A percentile compares a stretch with the other conserved stretches of the same genome.
Conservation (phyloP, 2,888 invertebrate genomes). For the Aplocera efformata region DNA sequence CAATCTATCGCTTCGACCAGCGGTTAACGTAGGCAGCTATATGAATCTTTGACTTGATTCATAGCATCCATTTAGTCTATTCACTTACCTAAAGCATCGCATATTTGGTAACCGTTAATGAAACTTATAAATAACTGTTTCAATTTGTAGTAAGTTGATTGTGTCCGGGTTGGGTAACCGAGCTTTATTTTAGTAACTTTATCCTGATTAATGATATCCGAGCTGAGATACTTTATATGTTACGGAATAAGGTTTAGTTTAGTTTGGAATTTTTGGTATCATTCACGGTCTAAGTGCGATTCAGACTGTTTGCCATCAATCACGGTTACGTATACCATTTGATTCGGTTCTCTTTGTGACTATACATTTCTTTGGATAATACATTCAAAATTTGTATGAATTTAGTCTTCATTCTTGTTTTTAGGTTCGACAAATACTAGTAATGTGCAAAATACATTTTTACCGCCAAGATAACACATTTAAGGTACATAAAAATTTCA, state of each 20-base stretch:
- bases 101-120: slow-evolving; percentile 1
- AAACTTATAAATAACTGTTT: slow-evolving; percentile 9
- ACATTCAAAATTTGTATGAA: background rate
- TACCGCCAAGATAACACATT: too few species aligned
- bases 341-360: slow-evolving; percentile 17
- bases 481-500: too few species aligned
- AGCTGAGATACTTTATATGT: slow-evolving; percentile 8
- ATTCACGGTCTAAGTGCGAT: slow-evolving; percentile 14
- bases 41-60: too few species aligned
- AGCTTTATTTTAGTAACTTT: slow-evolving; percentile 6
- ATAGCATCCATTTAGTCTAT: background rate
- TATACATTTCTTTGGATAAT: slow-evolving; percentile 1
- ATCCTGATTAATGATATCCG: slow-evolving; percentile 19
- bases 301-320: slow-evolving; percentile 23
- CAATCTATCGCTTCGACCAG: too few species aligned
- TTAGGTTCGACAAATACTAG: background rate
- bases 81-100: background rate
- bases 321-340: slow-evolving; percentile 21
- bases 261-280: slow-evolving; percentile 2
- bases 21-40: too few species aligned
- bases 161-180: slow-evolving; percentile 13
- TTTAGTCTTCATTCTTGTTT: too few species aligned
- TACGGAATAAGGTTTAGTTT: slow-evolving; percentile 11
- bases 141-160: slow-evolving; percentile 15
- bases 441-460: too few species aligned